Base-by-base conservation (phyloP, 2,113 vertebrate genomes). In the Notarius quadriscutis region DNA sequence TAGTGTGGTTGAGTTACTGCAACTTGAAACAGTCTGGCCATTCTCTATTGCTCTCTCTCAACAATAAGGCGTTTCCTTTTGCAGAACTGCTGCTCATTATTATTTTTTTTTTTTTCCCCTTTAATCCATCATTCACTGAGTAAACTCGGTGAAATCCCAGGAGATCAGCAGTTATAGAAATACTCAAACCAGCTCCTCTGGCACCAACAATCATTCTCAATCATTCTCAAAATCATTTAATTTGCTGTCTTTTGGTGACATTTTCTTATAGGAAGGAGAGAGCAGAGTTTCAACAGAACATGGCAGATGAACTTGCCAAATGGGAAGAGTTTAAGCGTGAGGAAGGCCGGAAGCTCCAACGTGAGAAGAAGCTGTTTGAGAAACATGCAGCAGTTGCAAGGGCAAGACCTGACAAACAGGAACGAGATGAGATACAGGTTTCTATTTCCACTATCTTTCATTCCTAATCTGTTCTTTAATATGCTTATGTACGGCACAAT, bases 351-450 rank as follows among this genome's bases (percentile, higher is more conserved):
- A 99, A 97, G 91, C 89, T 99, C 78, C 97, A 97, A 91, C 97
- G 95, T 88, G 97, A 99, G 71, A 97, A 96, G 20, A 97, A 95
- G 93, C 91, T 99, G 89, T 99, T 99, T 94, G 97, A 99, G 92
- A 98, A 95, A 78, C 97, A 99, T 7, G 91, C 94, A 0, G 92
- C 94, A 25, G 95, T 95, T 4, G 95, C 95, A 60, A 95, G 97
- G 94, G 95, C 96, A 72, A 94, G 97, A 27, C 98, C 98, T 10
- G 97, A 98, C 94, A 99, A 97, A 94, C 98, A 95, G 85, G 97
- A 99, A 82, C 96, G 98, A 48, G 97, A 98, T 92, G 98, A 99
- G 94, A 99, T 99, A 89, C 97, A 98, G 97, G 98, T 97, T 48
- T 71, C 41, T 4, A 6, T 27, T 27, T 60, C 55, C 62, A 57